Conservation (phyloP, 2,113 vertebrate species). For the Delphinapterus leucas region DNA sequence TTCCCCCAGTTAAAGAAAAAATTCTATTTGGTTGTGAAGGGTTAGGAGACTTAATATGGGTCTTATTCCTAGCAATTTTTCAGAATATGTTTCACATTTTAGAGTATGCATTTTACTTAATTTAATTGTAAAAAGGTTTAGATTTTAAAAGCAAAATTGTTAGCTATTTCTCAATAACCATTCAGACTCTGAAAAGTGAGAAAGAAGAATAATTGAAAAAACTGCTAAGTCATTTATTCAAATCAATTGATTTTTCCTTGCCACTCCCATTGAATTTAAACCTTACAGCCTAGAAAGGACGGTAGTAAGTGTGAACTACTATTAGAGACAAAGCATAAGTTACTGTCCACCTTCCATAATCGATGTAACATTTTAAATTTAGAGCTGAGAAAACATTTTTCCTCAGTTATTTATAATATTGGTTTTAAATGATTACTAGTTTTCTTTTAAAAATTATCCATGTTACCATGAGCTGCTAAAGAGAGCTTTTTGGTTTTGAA, state of each 20-base stretch:
- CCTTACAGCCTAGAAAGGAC: not conserved
- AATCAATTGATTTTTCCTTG: not conserved
- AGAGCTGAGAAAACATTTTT: not conserved
- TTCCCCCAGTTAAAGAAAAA: not conserved
- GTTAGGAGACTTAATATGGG: not conserved
- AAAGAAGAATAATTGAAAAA: not conserved
- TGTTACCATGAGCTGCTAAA: not conserved
- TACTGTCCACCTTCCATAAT: not conserved
- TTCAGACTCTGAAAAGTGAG: not conserved
- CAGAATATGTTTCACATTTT: not conserved
- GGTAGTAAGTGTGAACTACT: not conserved
- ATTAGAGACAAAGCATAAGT: not conserved
- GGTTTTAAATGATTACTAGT: not conserved
- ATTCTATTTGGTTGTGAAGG: not conserved
- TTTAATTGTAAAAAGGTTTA: not conserved
- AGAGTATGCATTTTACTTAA: not conserved
- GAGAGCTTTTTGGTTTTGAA: not conserved
- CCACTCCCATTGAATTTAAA: not conserved
- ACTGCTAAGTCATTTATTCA: not conserved
- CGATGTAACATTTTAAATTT: not conserved
- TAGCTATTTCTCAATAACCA: not conserved
- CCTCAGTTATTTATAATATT: not conserved
- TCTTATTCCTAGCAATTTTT: not conserved
- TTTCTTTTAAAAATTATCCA: not conserved
- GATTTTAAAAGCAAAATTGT: not conserved